Evolutionary conservation across 2,888 invertebrate species (phyloP), one percentile per base, ranked within the genome.

Genomic region (Nasonia oneida): DNA sequence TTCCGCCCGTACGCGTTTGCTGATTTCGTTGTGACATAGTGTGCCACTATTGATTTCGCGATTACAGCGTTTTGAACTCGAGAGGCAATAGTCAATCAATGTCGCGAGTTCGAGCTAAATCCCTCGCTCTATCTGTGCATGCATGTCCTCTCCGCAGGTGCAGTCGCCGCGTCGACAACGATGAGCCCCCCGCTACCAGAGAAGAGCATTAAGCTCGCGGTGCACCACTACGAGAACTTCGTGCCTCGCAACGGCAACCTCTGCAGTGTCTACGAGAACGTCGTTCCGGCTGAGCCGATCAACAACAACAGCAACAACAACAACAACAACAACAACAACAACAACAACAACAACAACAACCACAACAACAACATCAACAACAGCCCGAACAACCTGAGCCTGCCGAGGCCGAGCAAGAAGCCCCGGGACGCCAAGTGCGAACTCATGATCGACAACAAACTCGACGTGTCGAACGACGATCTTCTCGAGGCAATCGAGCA

Each of bases 401-500:
- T 89, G 85, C 89, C 90, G 64, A 90, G 90, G 89, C 85, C 81
- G 29, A 83, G 53, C 50, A 90, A 88, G 85, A 91, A 86, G n/a
- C 29, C 23, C 14, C 15, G 73, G 29, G 75, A 79, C 6, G 64
- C 67, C n/a, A 42, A 39, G 15, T 87, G 90, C 42, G 90, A 89
- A 81, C 84, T 89, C 39, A 89, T 89, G 50, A 91, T 84, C 74
- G 85, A 84, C 71, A 94, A 94, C 86, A 94, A 94, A 88, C 92
- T 94, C 86, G 93, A 94, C 12, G 93, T 94, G 87, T 92, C 92
- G 83, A 94, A 93, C 89, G 93, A 93, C 88, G 94, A 94, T 87
- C 92, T 94, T 42, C 91, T 94, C 57, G 93, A 93, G 88, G 94
- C 90, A 61, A 93, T 90, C 86, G 93, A 90, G 89, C 93, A 93